Evolutionary conservation across 2,113 vertebrate species (phyloP).

Genomic region (Rhabdomys dilectus): DNA sequence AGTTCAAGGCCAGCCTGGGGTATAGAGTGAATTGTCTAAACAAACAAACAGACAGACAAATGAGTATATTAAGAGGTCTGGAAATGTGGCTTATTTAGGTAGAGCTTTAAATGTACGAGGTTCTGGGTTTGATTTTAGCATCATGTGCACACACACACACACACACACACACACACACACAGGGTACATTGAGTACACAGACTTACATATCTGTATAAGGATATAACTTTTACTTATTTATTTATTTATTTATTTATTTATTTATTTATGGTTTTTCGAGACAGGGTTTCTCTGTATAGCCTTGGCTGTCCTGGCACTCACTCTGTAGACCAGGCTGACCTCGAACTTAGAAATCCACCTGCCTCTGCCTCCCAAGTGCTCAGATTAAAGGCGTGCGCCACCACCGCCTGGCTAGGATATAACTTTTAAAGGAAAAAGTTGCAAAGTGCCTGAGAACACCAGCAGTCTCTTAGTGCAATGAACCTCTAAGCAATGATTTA

Average conservation of each 20-base stretch:
- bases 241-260: too few species aligned
- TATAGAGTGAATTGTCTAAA: not conserved
- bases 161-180: not conserved
- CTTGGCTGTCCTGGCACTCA: too few species aligned
- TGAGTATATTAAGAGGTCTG: not conserved
- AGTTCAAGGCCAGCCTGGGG: not conserved
- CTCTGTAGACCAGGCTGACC: too few species aligned
- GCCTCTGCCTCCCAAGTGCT: too few species aligned
- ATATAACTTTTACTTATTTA: not conserved
- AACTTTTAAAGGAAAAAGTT: not conserved
- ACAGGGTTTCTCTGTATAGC: too few species aligned
- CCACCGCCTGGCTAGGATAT: too few species aligned
- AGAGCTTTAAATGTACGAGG: not conserved
- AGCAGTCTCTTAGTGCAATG: not conserved
- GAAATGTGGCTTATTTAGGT: not conserved
- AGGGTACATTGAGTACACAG: conserved; percentile 10
- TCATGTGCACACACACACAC: accelerated
- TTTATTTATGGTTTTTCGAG: too few species aligned
- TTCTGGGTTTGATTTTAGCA: not conserved
- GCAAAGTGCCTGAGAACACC: not conserved
- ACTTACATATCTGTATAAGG: not conserved
- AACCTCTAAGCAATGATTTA: not conserved
- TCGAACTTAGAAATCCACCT: too few species aligned
- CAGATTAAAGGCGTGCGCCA: too few species aligned
- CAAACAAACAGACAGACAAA: not conserved